Percentiles rank a stretch among this genome's conserved stretches.
These are phyloP conservation scores for Hoplias malabaricus DNA, from an alignment of 2,113 vertebrate species.

Conservation along the genomic window DNA sequence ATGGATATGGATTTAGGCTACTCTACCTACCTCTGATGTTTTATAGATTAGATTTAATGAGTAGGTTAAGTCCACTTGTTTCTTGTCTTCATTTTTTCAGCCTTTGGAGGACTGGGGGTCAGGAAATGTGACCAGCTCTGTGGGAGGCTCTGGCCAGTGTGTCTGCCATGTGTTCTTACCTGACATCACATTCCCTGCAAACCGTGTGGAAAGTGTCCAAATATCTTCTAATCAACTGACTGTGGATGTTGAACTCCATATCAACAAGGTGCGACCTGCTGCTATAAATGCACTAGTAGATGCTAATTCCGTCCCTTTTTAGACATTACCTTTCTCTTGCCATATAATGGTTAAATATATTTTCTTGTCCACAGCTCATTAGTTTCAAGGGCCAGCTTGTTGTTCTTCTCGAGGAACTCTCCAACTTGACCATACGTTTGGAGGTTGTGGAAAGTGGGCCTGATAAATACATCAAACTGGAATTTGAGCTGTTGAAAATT, in stretches of 20 bases:
- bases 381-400: constrained; percentile 55
- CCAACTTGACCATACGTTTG: constrained; percentile 51
- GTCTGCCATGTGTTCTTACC: constrained; percentile 66
- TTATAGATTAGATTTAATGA: no score
- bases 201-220: constrained; percentile 63
- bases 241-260: constrained; percentile 64
- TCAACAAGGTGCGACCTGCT: constrained; percentile 57
- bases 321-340: background rate
- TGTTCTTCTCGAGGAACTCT: constrained; percentile 56
- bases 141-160: constrained; percentile 63
- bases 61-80: background rate
- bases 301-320: background rate
- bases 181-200: constrained; percentile 64
- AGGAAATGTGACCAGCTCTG: constrained; percentile 66
- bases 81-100: constrained; percentile 35
- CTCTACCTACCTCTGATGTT: no score
- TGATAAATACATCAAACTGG: constrained; percentile 68
- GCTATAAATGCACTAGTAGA: background rate
- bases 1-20: no score
- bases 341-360: background rate
- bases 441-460: constrained; percentile 54
- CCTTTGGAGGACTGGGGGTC: constrained; percentile 62
- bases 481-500: constrained; percentile 70
- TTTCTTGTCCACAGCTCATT: constrained; percentile 46
- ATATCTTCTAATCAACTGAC: constrained; percentile 59